Evolutionary conservation across 2,113 vertebrate genomes (phyloP).

Genomic region (Chamaetylas fuelleborni): DNA sequence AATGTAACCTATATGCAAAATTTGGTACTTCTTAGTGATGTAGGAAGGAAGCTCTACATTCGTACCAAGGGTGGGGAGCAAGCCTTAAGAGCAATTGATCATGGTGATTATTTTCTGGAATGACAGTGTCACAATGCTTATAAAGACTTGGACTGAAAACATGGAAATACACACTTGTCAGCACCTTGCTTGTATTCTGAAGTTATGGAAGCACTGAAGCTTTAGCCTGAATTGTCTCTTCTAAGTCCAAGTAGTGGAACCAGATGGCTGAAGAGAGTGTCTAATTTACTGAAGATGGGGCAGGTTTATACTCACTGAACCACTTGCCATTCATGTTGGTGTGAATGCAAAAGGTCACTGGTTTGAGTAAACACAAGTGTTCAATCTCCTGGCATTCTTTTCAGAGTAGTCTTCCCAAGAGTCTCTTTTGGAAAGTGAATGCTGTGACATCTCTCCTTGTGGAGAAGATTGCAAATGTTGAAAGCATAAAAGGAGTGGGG

Average conservation of each 20-base stretch:
- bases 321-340: neutral
- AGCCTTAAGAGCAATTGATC: slow-evolving; percentile 89
- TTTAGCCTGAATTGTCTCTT: slow-evolving; percentile 90
- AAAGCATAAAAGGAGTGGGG: neutral
- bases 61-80: slow-evolving; percentile 86
- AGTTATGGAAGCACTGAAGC: slow-evolving; percentile 92
- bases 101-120: slow-evolving; percentile 93
- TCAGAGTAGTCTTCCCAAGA: neutral
- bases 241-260: slow-evolving; percentile 93
- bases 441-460: neutral
- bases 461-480: neutral
- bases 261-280: slow-evolving; percentile 28
- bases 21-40: neutral
- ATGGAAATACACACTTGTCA: slow-evolving; percentile 90
- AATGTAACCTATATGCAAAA: neutral
- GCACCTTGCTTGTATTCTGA: slow-evolving; percentile 93
- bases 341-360: neutral
- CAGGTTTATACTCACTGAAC: neutral
- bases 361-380: neutral
- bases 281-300: neutral
- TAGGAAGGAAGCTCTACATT: slow-evolving; percentile 89
- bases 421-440: neutral
- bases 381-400: neutral
- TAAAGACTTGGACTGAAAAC: slow-evolving; percentile 95
- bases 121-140: slow-evolving; percentile 91